Conservation (phyloP, 2,797 vertebrate genomes). For the Anabas testudineus region DNA sequence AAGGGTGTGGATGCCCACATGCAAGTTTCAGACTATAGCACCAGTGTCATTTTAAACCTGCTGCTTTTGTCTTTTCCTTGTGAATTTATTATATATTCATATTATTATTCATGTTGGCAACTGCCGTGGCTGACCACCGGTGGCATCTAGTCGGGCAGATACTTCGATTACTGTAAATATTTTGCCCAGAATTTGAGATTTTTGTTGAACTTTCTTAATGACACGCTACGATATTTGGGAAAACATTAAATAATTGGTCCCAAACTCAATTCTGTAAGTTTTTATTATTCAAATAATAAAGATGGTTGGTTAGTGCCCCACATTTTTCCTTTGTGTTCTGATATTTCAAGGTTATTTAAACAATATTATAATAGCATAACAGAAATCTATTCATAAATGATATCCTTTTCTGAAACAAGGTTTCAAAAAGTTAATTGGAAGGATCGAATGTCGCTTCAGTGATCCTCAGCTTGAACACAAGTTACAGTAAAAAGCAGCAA, state of each 20-base stretch:
- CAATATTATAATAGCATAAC: not conserved
- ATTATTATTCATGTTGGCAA: no score
- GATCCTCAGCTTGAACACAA: not conserved
- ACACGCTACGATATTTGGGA: no score
- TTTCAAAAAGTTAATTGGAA: not conserved
- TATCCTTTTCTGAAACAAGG: not conserved
- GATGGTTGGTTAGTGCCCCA: not conserved
- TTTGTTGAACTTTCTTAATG: no score
- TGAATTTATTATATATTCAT: not conserved
- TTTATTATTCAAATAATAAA: no score
- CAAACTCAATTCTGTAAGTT: no score
- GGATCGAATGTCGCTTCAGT: not conserved
- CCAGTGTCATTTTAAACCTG: not conserved
- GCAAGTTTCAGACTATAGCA: not conserved
- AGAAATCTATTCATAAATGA: not conserved
- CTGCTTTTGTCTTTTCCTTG: slow-evolving; percentile 1
- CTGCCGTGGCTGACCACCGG: no score
- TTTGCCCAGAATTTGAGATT: no score
- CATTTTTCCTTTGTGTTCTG: not conserved
- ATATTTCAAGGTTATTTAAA: not conserved
- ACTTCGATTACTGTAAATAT: no score
- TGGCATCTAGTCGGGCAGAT: no score
- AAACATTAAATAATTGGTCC: no score
- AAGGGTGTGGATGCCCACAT: slow-evolving; percentile 8
- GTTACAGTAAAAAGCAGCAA: not conserved